Evolutionary conservation across 2,888 invertebrate genomes (phyloP).

Genomic region (Macrophya alboannulata): DNA sequence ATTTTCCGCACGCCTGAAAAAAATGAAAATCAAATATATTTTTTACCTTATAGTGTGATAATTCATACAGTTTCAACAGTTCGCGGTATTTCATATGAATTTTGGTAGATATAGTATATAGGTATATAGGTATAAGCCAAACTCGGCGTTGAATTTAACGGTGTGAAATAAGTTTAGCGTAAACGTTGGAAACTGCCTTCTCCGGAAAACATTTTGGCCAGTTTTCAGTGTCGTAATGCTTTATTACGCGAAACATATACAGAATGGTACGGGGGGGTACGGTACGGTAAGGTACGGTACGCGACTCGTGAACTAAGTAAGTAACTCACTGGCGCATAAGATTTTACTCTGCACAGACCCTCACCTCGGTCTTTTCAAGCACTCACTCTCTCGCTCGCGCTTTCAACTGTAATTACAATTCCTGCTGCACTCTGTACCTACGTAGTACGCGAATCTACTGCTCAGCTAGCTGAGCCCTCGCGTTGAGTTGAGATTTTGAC

Average conservation of each 20-base stretch:
- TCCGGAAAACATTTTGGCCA: slow-evolving; percentile 36
- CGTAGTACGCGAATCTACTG: background rate
- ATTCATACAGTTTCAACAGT: too few species aligned
- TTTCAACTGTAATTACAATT: slow-evolving; percentile 24
- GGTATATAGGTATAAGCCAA: too few species aligned
- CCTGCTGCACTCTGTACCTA: background rate
- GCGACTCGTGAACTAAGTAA: slow-evolving; percentile 23
- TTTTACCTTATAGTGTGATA: too few species aligned
- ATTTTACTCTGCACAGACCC: background rate
- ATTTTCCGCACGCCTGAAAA: too few species aligned
- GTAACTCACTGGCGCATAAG: slow-evolving; percentile 22
- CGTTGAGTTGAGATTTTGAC: background rate
- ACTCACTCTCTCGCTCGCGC: background rate
- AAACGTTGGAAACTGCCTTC: slow-evolving; percentile 14
- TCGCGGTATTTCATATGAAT: too few species aligned
- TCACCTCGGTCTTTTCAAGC: background rate
- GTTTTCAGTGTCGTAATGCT: slow-evolving; percentile 30
- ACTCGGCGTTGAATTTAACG: slow-evolving; percentile 21
- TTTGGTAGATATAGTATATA: too few species aligned
- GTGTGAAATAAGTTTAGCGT: slow-evolving; percentile 34
- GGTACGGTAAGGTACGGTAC: background rate
- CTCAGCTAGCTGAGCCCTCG: background rate
- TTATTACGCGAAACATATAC: slow-evolving; percentile 12
- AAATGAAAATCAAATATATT: too few species aligned
- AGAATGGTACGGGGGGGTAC: background rate